These are phyloP conservation scores for Acrobasis suavella DNA, from an alignment of 2,888 invertebrate species.

Conservation along the genomic window DNA sequence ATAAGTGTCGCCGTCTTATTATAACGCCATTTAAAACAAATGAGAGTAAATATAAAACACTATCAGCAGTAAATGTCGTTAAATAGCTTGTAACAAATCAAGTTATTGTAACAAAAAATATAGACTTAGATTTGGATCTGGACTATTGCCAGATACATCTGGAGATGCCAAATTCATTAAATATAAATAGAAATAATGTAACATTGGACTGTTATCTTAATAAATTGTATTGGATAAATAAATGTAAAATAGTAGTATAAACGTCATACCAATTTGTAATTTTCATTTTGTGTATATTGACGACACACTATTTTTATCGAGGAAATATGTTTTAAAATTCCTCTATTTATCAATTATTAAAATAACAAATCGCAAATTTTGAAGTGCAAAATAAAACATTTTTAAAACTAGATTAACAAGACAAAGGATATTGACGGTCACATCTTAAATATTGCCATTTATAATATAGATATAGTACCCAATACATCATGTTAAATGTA, in stretches of 20 bases:
- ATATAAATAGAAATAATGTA: slow-evolving; percentile 14
- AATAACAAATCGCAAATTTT: slow-evolving; percentile 9
- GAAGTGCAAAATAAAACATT: slow-evolving; percentile 12
- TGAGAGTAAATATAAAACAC: slow-evolving; percentile 17
- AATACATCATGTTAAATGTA: slow-evolving; percentile 21
- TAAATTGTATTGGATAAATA: slow-evolving; percentile 24
- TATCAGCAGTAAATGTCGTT: slow-evolving; percentile 16
- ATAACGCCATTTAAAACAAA: slow-evolving; percentile 38
- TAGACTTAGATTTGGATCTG: slow-evolving; percentile 15
- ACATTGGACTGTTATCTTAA: slow-evolving; percentile 23
- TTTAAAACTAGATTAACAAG: slow-evolving; percentile 19
- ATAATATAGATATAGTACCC: slow-evolving; percentile 25
- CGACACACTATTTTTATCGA: slow-evolving; percentile 11
- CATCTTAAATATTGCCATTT: slow-evolving; percentile 28
- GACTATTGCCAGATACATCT: slow-evolving; percentile 16
- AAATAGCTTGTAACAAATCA: slow-evolving; percentile 17
- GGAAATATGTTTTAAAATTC: background rate
- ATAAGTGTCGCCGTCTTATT: slow-evolving; percentile 40
- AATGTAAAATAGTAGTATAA: slow-evolving; percentile 22
- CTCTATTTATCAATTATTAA: slow-evolving; percentile 15
- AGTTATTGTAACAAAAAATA: slow-evolving; percentile 10
- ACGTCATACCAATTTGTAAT: slow-evolving; percentile 18
- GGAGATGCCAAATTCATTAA: slow-evolving; percentile 22
- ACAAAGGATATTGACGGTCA: slow-evolving; percentile 12
- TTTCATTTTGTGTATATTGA: slow-evolving; percentile 24